Base-by-base conservation (phyloP, 2,888 invertebrate genomes). In the Tromatobia lineatoria region DNA sequence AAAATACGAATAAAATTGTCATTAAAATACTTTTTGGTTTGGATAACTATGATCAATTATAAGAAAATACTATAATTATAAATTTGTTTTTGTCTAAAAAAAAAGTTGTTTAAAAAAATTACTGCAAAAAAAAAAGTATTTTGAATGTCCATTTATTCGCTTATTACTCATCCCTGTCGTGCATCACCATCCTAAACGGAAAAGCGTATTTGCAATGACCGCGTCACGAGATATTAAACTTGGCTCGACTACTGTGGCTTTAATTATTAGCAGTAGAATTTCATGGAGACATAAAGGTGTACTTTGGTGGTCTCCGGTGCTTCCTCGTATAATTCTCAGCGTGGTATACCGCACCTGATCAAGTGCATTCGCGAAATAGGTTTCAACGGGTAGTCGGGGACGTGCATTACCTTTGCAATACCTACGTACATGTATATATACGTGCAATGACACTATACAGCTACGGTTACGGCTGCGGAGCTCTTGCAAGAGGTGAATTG, bases 401-500 rank as follows among this genome's bases (percentile, higher is more conserved):
- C 69, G 45, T 45, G 74, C 8, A 42, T 45, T 66, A n/a, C 59
- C 45, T 20, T 45, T 34, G 25, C 34, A 42, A 67, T 69, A 79
- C 42, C 11, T 50, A 67, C n/a, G 52, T 38, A 25, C 10, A 29
- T 64, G 13, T 45, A 47, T 29, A 15, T 34, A 23, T 20, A 75
- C 50, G 34, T 34, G 34, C n/a, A 52, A 47, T 25, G 18, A 50
- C 23, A 23, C n/a, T 69, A 20, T 47, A 29, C 54, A 70, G 38
- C 52, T 67, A 45, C 15, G 57, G 34, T 50, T 45, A 23, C 45
- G 13, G n/a, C 34, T 38, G 45, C 13, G 10, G 47, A 75, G 38
- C 29, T 80, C 42, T 59, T n/a, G 25, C 69, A 45, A 70, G 75
- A 74, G 59, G 18, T 64, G 75, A 70, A 80, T 80, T 61, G 61